phyloP scores from a whole-genome alignment of 2,113 vertebrate species.

The Callaeas wilsoni region DNA sequence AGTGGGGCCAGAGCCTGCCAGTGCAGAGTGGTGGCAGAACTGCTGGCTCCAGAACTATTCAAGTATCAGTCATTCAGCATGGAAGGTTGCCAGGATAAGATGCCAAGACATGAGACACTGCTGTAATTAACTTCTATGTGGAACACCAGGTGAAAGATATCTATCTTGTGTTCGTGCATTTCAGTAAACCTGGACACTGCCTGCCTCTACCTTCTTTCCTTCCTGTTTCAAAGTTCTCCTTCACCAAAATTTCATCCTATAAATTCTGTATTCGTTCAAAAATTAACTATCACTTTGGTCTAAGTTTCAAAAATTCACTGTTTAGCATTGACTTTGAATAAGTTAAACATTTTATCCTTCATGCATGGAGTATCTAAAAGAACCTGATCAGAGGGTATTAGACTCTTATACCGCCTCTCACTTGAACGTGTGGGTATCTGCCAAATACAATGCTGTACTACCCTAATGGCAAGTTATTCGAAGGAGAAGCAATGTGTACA shows the following conservation, averaged over 20 bases:
- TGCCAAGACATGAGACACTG: not conserved
- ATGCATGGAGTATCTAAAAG: not conserved
- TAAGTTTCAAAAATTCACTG: not conserved
- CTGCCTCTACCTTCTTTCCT: not conserved
- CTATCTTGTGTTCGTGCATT: not conserved
- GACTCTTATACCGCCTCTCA: not conserved
- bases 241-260: not conserved
- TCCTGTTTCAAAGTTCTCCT: not conserved
- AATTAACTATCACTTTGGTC: not conserved
- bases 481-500: not conserved
- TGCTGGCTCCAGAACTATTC: not conserved
- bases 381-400: not conserved
- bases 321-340: not conserved
- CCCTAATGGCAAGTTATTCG: not conserved
- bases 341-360: not conserved
- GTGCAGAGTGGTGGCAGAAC: not conserved
- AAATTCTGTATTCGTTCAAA: not conserved
- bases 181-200: not conserved
- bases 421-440: not conserved
- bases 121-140: accelerated
- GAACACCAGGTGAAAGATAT: not conserved
- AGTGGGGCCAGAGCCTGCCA: not conserved
- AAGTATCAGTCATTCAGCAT: not conserved
- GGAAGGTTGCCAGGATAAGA: not conserved
- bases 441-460: not conserved